phyloP scores from a whole-genome alignment of 2,888 invertebrate species.

The Celastrina argiolus region DNA sequence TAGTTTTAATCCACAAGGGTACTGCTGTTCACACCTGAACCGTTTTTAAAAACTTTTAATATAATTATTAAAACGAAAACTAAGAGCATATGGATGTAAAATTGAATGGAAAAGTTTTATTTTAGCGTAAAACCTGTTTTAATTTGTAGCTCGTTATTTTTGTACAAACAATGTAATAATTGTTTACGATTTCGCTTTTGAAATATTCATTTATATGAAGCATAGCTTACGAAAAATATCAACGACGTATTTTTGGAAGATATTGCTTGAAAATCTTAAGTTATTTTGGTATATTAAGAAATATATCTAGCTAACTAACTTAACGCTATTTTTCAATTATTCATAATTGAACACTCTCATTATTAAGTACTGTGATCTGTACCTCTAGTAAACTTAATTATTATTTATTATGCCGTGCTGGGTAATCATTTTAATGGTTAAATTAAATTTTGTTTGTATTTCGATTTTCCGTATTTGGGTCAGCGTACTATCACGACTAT shows the following conservation, averaged over 20 bases:
- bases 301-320: too few species aligned
- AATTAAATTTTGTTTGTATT: constrained; percentile 4
- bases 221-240: not conserved
- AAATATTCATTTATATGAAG: too few species aligned
- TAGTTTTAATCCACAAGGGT: not conserved
- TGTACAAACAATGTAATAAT: not conserved
- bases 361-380: not conserved
- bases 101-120: constrained; percentile 1
- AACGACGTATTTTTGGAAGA: too few species aligned
- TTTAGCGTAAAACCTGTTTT: not conserved
- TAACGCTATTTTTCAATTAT: not conserved
- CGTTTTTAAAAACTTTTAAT: not conserved
- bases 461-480: constrained; percentile 8
- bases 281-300: too few species aligned
- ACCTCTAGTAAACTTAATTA: not conserved
- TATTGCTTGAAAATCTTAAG: too few species aligned
- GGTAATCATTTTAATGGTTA: not conserved
- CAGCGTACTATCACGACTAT: constrained; percentile 3
- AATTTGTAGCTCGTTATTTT: not conserved
- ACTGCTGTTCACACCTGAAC: constrained; percentile 1
- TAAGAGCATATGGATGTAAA: not conserved
- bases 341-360: not conserved
- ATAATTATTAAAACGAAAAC: not conserved
- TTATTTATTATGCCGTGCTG: not conserved
- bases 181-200: not conserved